phyloP scores from a whole-genome alignment of 2,797 vertebrate species.

The Aphelocoma californica region DNA sequence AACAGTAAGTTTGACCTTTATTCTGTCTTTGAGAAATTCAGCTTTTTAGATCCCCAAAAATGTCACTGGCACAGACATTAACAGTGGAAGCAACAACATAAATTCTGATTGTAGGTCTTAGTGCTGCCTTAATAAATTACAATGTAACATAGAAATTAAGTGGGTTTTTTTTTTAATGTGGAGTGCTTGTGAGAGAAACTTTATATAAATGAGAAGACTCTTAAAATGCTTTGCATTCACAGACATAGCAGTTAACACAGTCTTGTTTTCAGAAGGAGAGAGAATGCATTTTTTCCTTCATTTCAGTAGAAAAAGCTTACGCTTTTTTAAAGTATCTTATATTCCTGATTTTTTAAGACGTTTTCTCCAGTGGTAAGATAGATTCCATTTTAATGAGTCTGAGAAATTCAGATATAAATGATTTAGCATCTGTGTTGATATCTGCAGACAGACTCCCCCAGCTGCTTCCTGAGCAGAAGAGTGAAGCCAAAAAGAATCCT shows the following conservation, averaged over 20 bases:
- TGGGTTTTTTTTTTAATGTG: background rate
- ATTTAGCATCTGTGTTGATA: background rate
- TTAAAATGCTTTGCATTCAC: background rate
- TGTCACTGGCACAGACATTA: slow-evolving; percentile 69
- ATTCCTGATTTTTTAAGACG: background rate
- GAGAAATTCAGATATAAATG: background rate
- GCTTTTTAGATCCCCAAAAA: slow-evolving; percentile 65
- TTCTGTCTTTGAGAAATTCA: slow-evolving; percentile 69
- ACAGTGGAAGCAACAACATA: background rate
- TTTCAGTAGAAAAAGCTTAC: background rate
- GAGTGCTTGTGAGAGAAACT: background rate
- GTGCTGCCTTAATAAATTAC: background rate
- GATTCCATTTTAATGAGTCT: background rate
- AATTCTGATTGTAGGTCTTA: background rate
- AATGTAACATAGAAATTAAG: background rate
- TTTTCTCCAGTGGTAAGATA: background rate
- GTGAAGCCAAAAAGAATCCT: background rate
- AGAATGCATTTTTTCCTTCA: background rate
- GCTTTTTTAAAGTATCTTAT: background rate
- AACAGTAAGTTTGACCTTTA: slow-evolving; percentile 76
- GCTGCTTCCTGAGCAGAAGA: background rate
- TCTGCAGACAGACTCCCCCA: background rate
- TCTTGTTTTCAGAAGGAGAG: background rate
- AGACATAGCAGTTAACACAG: background rate
- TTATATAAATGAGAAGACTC: background rate